A percentile compares a stretch with the other conserved stretches of the same genome.
Conservation (phyloP, 2,888 invertebrate species). For the Mythimna impura region DNA sequence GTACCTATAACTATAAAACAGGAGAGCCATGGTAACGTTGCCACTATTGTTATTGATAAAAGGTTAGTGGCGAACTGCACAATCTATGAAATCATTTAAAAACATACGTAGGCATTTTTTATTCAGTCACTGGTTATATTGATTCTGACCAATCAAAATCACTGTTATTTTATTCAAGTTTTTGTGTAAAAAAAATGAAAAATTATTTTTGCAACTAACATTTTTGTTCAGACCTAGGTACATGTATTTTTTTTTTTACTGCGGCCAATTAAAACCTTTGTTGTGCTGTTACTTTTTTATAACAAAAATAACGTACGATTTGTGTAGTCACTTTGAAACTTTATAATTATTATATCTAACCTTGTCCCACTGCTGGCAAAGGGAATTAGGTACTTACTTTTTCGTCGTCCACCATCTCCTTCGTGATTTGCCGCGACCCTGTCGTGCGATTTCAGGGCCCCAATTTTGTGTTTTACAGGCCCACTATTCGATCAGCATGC, state of each 20-base stretch:
- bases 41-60: conserved; percentile 31
- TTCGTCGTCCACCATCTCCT: too few species aligned
- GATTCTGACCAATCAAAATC: conserved; percentile 37
- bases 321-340: too few species aligned
- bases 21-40: neutral
- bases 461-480: too few species aligned
- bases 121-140: conserved; percentile 36
- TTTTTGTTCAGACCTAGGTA: neutral
- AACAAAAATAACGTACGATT: neutral
- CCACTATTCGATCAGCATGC: too few species aligned
- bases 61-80: conserved; percentile 6
- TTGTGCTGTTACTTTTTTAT: neutral
- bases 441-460: too few species aligned
- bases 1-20: conserved; percentile 11
- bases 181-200: conserved; percentile 6
- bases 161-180: conserved; percentile 17
- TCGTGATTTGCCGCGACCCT: too few species aligned
- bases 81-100: conserved; percentile 27
- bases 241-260: neutral
- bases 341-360: too few species aligned
- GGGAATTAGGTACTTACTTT: too few species aligned
- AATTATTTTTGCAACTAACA: neutral
- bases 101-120: neutral
- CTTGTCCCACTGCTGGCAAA: too few species aligned
- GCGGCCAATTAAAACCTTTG: neutral